Evolutionary conservation across 2,888 invertebrate species (phyloP), one percentile per base, ranked within the genome.

Genomic region (Mechanitis messenoides): DNA sequence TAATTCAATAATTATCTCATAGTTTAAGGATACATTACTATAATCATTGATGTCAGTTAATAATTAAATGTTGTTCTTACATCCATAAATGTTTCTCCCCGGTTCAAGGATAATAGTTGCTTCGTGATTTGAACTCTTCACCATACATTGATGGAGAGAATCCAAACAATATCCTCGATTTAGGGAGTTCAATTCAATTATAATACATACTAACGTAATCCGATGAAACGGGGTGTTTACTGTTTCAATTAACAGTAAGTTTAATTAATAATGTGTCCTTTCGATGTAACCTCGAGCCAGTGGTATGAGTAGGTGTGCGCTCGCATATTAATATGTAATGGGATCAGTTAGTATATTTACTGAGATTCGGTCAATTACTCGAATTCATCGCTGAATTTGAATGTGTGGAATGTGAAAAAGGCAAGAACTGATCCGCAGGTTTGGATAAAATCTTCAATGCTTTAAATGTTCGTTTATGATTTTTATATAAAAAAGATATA

Each of bases 231-330:
- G 74, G 76, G 74, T 74, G 70, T 71, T 74, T 74, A 70, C 71
- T 74, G 73, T 77, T 72, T 73, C 71, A 69, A 72, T 67, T 74
- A 73, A 74, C 74, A 70, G 63, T 67, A 76, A 75, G 69, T 71
- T 60, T 76, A 72, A 69, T 69, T 70, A 69, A 66, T 67, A 69
- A 71, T 74, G 74, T 74, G 65, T 72, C 74, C 74, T 62, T 64
- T 69, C 68, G 63, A 69, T 73, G 69, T 75, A 62, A 64, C 64
- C 70, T 65, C 62, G 78, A 81, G 80, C 76, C 78, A 78, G 74
- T 60, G 71, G 72, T 59, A 63, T 50, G 71, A 74, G 70, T 62
- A 71, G 74, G 77, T 76, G 73, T 74, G 74, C 56, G n/a, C 28
- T 53, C 42, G 12, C 11, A 45, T 53, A 50, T 53, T 60, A 60